Evolutionary conservation across 2,797 vertebrate genomes (phyloP), one percentile per base, ranked within the genome.

Genomic region (Gobio occitaniae): DNA sequence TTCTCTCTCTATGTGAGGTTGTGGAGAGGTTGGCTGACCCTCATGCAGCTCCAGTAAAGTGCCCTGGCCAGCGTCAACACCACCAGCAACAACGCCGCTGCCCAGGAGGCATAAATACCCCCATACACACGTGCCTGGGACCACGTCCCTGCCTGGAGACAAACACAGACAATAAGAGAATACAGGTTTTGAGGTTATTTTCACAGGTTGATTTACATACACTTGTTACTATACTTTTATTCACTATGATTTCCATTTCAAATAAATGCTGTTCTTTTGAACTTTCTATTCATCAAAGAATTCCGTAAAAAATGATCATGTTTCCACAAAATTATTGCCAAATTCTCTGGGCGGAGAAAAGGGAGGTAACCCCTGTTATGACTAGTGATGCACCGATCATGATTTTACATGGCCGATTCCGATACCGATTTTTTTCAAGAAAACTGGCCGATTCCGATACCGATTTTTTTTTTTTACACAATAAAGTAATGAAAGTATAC

Each of bases 11-110:
- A 96, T 94, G 97, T 96, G 94, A 96, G 97, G 94, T 93, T 97
- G 94, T 97, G 97, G 87, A 97, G 94, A 70, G 97, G 97, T 89
- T 97, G 96, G 94, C 97, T 98, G 95, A 97, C 97, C 91, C 96
- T 94, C 96, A 98, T 96, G 93, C 97, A 98, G 90, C 95, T 95
- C 97, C 97, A 98, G 92, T 98, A 98, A 80, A 97, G 95, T 52
- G 96, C 97, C 88, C 97, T 95, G 29, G 94, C 96, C 88, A 98
- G 91, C 87, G 95, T 97, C 86, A 96, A 88, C 79, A 97, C 87
- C 17, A 96, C 95, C 93, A 97, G 93, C 83, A 97, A 92, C 87
- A 97, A 95, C 89, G 96, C 91, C 87, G 93, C 92, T 1, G 95
- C 96, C 97, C 97, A 98, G 12, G 96, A 95, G 82, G 96, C 97